Evolutionary conservation across 1,140 invertebrate genomes (phyloP), one percentile per base, ranked within the genome.

Genomic region (Sitobion miscanthi): DNA sequence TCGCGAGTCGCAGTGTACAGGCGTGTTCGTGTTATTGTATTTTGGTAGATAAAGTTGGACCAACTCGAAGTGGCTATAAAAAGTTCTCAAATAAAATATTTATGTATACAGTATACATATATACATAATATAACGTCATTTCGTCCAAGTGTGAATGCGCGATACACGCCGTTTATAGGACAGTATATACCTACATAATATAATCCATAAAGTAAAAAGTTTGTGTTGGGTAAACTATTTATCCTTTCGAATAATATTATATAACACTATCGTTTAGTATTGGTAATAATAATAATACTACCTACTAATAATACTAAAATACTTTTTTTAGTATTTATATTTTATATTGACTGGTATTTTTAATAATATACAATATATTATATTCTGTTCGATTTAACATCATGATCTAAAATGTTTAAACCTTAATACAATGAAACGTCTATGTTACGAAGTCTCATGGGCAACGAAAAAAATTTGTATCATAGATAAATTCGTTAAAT

Each of bases 11-110:
- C 57, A 35, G 4, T 14, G 9, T n/a, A 49, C 25, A 17, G 30
- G 45, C 30, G 30, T n/a, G 45, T 35, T 20, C 23, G 14, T 49
- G 47, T 52, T 49, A 49, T 88, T 88, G 45, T 88, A 49, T 88
- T 88, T 88, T 47, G 4, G 42, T 85, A 23, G 45, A 88, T 88
- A 52, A 88, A 88, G 42, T 88, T 88, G 47, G 45, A 35, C 47
- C 45, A 35, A 52, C n/a, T 47, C 47, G 20, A 88, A 88, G 86
- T 88, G 47, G 30, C 30, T 49, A 49, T 88, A 88, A 88, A 88
- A 88, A 86, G 85, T 86, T 86, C 45, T 86, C 45, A 47, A 47
- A 86, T 86, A 86, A 86, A 86, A 86, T 86, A 86, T 86, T 86
- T 86, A 86, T 77, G 17, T n/a, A n/a, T 77, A 77, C 30, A n/a